A percentile compares a stretch with the other conserved stretches of the same genome.
phyloP scores from a whole-genome alignment of 2,113 vertebrate species.

The Nothobranchius furzeri region DNA sequence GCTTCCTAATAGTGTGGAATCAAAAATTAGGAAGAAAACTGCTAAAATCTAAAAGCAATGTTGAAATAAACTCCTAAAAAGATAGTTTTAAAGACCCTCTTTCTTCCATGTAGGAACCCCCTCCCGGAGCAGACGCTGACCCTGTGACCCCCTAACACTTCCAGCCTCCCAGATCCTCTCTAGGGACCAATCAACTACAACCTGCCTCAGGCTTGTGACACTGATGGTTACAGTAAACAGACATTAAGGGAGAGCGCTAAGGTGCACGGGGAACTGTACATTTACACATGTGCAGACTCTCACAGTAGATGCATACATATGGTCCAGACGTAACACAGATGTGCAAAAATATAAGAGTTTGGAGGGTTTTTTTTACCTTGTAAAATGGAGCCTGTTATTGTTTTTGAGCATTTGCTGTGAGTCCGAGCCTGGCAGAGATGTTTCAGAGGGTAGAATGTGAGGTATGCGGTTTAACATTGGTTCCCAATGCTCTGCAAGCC shows the following conservation, averaged over 20 bases:
- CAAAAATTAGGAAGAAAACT: slow-evolving; percentile 7
- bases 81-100: slow-evolving; percentile 1
- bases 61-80: slow-evolving; percentile 46
- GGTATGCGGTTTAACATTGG: slow-evolving; percentile 71
- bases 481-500: slow-evolving; percentile 77
- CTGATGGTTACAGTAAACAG: slow-evolving; percentile 45
- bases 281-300: slow-evolving; percentile 13
- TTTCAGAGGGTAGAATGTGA: slow-evolving; percentile 65
- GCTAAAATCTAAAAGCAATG: slow-evolving; percentile 16
- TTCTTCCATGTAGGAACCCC: slow-evolving; percentile 18
- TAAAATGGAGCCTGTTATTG: slow-evolving; percentile 45
- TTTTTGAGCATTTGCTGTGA: slow-evolving; percentile 39
- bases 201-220: slow-evolving; percentile 31
- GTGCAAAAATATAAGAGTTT: slow-evolving; percentile 2
- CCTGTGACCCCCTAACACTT: slow-evolving; percentile 69
- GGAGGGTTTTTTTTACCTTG: slow-evolving; percentile 1
- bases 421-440: slow-evolving; percentile 54
- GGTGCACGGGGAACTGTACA: slow-evolving; percentile 8
- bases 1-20: slow-evolving; percentile 9
- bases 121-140: slow-evolving; percentile 47
- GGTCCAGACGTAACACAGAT: slow-evolving; percentile 27
- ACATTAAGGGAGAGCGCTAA: slow-evolving; percentile 5
- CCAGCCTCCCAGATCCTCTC: slow-evolving; percentile 55
- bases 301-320: slow-evolving; percentile 15
- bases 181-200: slow-evolving; percentile 46